A percentile compares a stretch with the other conserved stretches of the same genome.
phyloP scores from a whole-genome alignment of 2,113 vertebrate species.

The Gobiocypris rarus region DNA sequence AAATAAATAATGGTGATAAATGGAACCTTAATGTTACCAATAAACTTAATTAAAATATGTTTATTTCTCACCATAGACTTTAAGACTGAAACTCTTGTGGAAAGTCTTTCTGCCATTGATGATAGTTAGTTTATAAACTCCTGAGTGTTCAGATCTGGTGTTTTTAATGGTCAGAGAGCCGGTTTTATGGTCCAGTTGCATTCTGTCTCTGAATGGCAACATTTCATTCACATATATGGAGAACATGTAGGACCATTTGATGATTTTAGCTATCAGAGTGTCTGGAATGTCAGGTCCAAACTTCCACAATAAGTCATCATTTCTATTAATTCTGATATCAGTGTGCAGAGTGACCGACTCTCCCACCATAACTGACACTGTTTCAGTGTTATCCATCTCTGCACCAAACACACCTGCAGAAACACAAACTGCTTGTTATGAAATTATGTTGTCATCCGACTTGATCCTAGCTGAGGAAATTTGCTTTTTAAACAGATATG shows the following conservation, averaged over 20 bases:
- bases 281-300: conserved; percentile 6
- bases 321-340: background rate
- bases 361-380: background rate
- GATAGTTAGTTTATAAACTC: conserved; percentile 3
- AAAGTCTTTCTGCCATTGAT: background rate
- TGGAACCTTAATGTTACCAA: no score
- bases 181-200: conserved; percentile 1
- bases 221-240: background rate
- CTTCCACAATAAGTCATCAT: background rate
- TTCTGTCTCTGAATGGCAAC: background rate
- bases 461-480: background rate
- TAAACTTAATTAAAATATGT: no score
- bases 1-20: background rate
- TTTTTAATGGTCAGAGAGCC: conserved; percentile 43
- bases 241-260: conserved; percentile 21
- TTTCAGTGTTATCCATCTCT: background rate
- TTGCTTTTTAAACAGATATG: background rate
- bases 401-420: conserved; percentile 22
- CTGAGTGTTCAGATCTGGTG: background rate
- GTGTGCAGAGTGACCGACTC: background rate
- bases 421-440: background rate
- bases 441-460: background rate
- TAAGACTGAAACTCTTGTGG: background rate
- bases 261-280: background rate
- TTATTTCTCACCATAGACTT: conserved; percentile 36